Base-by-base conservation (phyloP, 2,113 vertebrate species). In the Zapus hudsonius region DNA sequence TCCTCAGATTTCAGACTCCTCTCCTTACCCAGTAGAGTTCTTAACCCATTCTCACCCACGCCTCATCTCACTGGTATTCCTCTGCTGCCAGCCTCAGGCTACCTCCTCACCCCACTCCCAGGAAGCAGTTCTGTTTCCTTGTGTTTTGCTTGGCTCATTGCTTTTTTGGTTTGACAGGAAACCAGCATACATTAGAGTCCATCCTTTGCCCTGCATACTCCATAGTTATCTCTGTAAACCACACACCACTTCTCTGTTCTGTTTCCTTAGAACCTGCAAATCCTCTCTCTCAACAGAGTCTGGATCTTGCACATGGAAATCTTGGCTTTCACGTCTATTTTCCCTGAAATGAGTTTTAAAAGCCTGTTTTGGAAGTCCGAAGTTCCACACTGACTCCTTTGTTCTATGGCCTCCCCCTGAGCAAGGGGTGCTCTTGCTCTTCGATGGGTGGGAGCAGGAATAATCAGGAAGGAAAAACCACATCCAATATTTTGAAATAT, bases 341-440 rank as follows among this genome's bases (percentile, higher is more conserved):
- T 91, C 73, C 94, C 84, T 78, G 83, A 95, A 93, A 82, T 93
- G 73, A 91, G 90, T 90, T 95, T 94, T 38, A 78, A 70, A 52
- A 70, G 75, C 40, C 95, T 89, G 23, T 82, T 87, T 91, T 78
- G 69, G 90, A 95, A 79, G 59, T 52, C 72, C 31, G 72, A 69
- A 59, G 63, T 89, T 92, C 90, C 87, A 84, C 81, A 93, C 73
- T 93, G 91, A 80, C 38, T 76, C 52, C 89, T 95, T 96, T 95
- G 89, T 96, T 75, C 63, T 66, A 17, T 40, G 22, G 61, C 83
- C 55, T 82, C 67, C 38, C 47, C 63, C 36, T 36, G 36, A 89
- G 67, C 57, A 52, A 89, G 52, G 73, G 86, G 31, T 5, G 3
- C 73, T 38, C 42, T 87, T 42, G n/a, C 84, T 15, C 94, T 86